Evolutionary conservation across 1,140 invertebrate species (phyloP).

Genomic region (Dreissena polymorpha): DNA sequence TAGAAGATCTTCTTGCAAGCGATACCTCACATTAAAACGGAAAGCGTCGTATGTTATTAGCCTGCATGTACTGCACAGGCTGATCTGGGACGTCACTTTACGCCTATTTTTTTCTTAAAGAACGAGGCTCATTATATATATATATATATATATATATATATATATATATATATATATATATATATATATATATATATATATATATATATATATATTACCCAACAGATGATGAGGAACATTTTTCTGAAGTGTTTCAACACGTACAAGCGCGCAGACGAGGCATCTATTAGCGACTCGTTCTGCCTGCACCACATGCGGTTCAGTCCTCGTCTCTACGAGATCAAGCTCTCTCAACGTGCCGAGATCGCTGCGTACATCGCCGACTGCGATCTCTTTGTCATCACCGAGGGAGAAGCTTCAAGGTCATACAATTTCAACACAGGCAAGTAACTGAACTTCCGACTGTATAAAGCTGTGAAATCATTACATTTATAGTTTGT

Average conservation of each 20-base stretch:
- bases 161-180: too few relatives aligned
- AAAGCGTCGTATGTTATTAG: too few relatives aligned
- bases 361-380: conserved; percentile 74
- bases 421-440: conserved; percentile 74
- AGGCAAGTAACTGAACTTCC: conserved; percentile 59
- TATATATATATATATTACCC: too few relatives aligned
- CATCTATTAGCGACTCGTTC: conserved; percentile 41
- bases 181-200: too few relatives aligned
- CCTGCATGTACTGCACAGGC: too few relatives aligned
- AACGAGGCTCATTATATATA: too few relatives aligned
- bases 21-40: too few relatives aligned
- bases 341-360: conserved; percentile 71
- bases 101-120: too few relatives aligned
- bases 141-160: too few relatives aligned
- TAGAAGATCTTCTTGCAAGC: too few relatives aligned
- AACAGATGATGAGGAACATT: conserved; percentile 78
- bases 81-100: too few relatives aligned
- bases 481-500: background rate
- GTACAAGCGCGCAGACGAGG: conserved; percentile 70
- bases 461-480: background rate
- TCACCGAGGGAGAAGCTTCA: conserved; percentile 74
- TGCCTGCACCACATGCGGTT: conserved; percentile 57
- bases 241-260: conserved; percentile 77
- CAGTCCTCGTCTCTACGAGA: conserved; percentile 75
- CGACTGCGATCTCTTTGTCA: conserved; percentile 73